Evolutionary conservation across 1,140 invertebrate genomes (phyloP), one percentile per base, ranked within the genome.

Genomic region (Caenorhabditis remanei): DNA sequence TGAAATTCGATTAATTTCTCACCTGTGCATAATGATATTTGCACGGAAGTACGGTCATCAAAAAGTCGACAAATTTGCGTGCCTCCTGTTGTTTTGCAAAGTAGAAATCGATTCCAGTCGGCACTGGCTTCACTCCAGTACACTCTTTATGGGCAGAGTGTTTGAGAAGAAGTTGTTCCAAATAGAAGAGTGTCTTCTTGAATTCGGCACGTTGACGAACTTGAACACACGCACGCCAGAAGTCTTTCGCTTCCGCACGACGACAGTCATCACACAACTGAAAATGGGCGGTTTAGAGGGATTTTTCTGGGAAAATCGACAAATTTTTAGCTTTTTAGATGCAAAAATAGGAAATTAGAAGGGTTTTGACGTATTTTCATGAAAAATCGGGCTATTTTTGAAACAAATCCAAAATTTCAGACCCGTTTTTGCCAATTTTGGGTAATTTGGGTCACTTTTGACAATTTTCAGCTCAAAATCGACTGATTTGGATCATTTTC

Each of bases 151-250:
- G 92, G 8, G 89, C 89, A 2, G 46, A 84, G 92, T 98, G 96
- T 92, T 99, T 99, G 83, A 99, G 93, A 91, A 99, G 97, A 61
- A 99, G 92, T 92, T 99, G 98, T 93, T 99, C 98, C 91, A 99
- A 94, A 93, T 99, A 99, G 92, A 96, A 99, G 92, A 99, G 97
- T 0, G 98, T 99, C 93, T 99, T 99, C 92, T 98, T 98, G 93
- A 99, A 98, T 86, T 96, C 95, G 0, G 95, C 95, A 92, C 90
- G 94, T 90, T 95, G 95, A 89, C 94, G 90, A 32, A 95, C 93
- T 94, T 95, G 95, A 13, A 96, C 96, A 87, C 95, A 94, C 84
- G 97, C 97, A 92, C 96, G 95, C 98, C 98, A 99, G 93, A 95
- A 99, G 93, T 99, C 96, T 93, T 99, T 98, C 0, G 98, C 98